Percentiles rank a stretch among this genome's conserved stretches.
Conservation (phyloP, 2,888 invertebrate genomes). For the Elysia crispata region DNA sequence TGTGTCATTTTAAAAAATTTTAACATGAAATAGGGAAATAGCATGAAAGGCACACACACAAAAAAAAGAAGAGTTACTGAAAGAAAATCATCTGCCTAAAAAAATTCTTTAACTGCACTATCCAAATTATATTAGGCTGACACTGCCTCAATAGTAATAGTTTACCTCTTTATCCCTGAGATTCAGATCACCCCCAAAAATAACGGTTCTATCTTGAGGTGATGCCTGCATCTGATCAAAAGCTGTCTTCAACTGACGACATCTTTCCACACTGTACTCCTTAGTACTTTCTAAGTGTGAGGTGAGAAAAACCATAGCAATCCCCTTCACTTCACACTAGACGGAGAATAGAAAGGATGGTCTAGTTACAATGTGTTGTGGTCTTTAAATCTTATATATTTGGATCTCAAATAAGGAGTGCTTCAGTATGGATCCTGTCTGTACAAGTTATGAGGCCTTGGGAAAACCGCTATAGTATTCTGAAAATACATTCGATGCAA, state of each 20-base stretch:
- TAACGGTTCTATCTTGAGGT: slow-evolving; percentile 70
- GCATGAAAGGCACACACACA: too few relatives aligned
- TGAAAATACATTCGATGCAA: too few relatives aligned
- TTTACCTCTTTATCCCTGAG: slow-evolving; percentile 81
- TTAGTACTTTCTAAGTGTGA: slow-evolving; percentile 82
- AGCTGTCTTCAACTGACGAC: slow-evolving; percentile 77
- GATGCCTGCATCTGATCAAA: slow-evolving; percentile 72
- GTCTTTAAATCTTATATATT: too few relatives aligned
- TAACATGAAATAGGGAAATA: not conserved
- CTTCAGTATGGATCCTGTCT: too few relatives aligned
- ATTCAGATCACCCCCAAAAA: slow-evolving; percentile 83
- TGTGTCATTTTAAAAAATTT: not conserved
- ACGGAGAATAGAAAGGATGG: slow-evolving; percentile 28
- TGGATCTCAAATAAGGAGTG: too few relatives aligned
- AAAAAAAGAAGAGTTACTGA: too few relatives aligned
- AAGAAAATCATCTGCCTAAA: too few relatives aligned
- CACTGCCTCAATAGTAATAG: too few relatives aligned
- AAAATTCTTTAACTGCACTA: too few relatives aligned
- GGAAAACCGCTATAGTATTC: too few relatives aligned
- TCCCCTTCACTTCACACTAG: slow-evolving; percentile 70
- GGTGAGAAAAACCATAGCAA: slow-evolving; percentile 79
- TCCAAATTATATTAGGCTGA: too few relatives aligned
- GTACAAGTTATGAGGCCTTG: too few relatives aligned
- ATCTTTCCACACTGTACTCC: slow-evolving; percentile 78
- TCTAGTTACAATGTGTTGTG: not conserved